A percentile compares a stretch with the other conserved stretches of the same genome.
These are phyloP conservation scores for Prorops nasuta DNA, from an alignment of 1,140 invertebrate genomes.

Conservation along the genomic window DNA sequence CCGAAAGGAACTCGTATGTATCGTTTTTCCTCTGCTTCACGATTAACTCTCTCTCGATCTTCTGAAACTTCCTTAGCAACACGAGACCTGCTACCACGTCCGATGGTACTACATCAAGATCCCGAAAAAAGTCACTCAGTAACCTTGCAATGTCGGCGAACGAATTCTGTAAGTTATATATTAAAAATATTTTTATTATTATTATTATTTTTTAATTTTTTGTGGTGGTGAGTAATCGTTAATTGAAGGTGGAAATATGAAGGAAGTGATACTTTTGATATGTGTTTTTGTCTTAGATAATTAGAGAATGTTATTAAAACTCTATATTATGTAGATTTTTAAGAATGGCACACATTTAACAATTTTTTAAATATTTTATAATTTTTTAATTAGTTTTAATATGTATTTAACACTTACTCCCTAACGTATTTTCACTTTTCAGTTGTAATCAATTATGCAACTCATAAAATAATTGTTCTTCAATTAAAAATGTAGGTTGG, in stretches of 20 bases:
- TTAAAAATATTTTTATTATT: background rate
- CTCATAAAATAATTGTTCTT: too few relatives aligned
- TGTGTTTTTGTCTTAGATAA: background rate
- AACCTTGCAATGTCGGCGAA: conserved; percentile 84
- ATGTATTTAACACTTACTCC: too few relatives aligned
- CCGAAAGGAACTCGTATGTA: conserved; percentile 88
- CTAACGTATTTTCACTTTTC: too few relatives aligned
- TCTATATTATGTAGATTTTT: too few relatives aligned
- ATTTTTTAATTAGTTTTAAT: too few relatives aligned
- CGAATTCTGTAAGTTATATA: conserved; percentile 71
- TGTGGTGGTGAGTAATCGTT: background rate
- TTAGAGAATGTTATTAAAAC: too few relatives aligned
- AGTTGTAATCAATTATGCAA: too few relatives aligned
- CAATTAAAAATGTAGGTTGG: background rate
- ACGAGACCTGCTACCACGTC: conserved; percentile 87
- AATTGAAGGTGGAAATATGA: background rate
- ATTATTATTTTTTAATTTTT: background rate
- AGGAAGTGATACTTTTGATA: background rate
- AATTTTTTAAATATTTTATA: too few relatives aligned
- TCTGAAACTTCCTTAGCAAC: conserved; percentile 79
- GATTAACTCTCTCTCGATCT: conserved; percentile 74
- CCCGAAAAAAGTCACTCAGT: conserved; percentile 86
- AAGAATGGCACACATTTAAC: too few relatives aligned
- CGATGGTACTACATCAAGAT: conserved; percentile 88
- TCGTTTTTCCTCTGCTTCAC: conserved; percentile 80